phyloP scores from a whole-genome alignment of 2,113 vertebrate species.

The Camelus dromedarius region DNA sequence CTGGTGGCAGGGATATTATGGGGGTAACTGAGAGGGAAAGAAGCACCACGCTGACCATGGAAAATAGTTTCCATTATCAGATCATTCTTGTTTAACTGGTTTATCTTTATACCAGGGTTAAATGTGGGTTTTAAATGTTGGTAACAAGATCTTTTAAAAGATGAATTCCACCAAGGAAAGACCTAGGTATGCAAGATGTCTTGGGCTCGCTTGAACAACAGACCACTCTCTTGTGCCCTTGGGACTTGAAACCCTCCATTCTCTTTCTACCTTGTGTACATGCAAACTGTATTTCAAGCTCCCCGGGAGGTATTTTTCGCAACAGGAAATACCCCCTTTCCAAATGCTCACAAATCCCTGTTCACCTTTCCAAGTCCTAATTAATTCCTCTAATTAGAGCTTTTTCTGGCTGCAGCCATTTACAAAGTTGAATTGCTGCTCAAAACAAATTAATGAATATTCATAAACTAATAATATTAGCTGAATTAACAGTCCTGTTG shows the following conservation, averaged over 20 bases:
- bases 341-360: conserved; percentile 16
- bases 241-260: background rate
- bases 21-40: background rate
- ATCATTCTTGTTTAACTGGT: background rate
- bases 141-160: background rate
- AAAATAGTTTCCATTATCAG: background rate
- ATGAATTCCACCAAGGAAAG: background rate
- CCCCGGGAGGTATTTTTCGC: background rate
- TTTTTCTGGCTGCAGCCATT: conserved; percentile 29
- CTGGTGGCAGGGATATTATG: conserved; percentile 29
- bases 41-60: background rate
- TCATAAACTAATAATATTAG: conserved; percentile 63
- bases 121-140: background rate
- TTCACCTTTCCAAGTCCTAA: conserved; percentile 65
- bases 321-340: background rate
- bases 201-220: conserved; percentile 26
- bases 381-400: conserved; percentile 62
- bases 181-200: background rate
- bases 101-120: background rate
- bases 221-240: background rate
- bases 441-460: conserved; percentile 71
- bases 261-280: background rate
- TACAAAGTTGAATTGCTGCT: conserved; percentile 53
- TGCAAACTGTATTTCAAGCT: background rate
- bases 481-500: background rate